Evolutionary conservation across 2,113 vertebrate genomes (phyloP).

Genomic region (Podilymbus podiceps): DNA sequence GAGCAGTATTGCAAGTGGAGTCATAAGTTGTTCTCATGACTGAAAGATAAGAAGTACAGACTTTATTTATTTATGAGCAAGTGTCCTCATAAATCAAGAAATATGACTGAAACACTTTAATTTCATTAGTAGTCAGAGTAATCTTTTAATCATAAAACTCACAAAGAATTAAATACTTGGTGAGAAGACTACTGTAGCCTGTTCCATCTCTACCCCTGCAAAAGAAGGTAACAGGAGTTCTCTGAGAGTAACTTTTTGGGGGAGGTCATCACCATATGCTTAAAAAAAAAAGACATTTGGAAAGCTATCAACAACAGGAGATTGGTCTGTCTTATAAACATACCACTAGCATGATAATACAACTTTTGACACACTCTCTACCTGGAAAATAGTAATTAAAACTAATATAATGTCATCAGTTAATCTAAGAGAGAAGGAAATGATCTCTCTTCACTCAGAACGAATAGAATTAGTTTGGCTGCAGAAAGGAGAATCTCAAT

Average conservation of each 20-base stretch:
- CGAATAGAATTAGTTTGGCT: neutral
- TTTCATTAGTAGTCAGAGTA: conserved; percentile 52
- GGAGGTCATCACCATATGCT: conserved; percentile 5
- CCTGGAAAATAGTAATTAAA: neutral
- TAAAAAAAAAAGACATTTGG: neutral
- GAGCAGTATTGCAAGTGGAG: conserved; percentile 27
- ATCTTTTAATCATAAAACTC: conserved; percentile 60
- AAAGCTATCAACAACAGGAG: neutral
- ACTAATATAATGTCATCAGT: neutral
- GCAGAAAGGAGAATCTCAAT: neutral
- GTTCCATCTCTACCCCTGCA: neutral
- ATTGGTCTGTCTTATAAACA: neutral
- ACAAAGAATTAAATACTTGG: conserved; percentile 43
- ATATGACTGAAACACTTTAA: conserved; percentile 39
- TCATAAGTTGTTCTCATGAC: neutral
- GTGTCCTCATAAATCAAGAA: conserved; percentile 35
- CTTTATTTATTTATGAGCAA: conserved; percentile 1
- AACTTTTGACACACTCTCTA: neutral
- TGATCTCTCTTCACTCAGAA: neutral
- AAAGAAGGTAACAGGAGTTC: neutral
- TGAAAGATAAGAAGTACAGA: neutral
- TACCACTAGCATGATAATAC: neutral
- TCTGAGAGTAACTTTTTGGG: neutral
- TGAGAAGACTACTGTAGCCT: conserved; percentile 40
- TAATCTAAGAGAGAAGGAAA: neutral